These are phyloP conservation scores for Eupithecia centaureata DNA, from an alignment of 2,888 invertebrate species.

Conservation along the genomic window DNA sequence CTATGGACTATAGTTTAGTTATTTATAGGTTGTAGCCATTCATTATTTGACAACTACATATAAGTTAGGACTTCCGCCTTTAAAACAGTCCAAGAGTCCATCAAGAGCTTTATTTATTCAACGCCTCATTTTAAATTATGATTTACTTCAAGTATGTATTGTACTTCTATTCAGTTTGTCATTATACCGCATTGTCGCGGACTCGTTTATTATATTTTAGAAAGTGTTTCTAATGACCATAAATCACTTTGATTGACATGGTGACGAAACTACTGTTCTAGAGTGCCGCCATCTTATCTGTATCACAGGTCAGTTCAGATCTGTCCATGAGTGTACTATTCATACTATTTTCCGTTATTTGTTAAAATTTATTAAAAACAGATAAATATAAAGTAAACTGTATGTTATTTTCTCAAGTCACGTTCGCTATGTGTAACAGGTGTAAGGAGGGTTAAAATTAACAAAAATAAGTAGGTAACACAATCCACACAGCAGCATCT, in stretches of 20 bases:
- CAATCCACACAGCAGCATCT: too few relatives aligned
- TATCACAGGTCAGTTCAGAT: neutral
- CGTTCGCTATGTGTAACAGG: too few relatives aligned
- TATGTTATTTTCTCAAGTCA: too few relatives aligned
- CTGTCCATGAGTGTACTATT: neutral
- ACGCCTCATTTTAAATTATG: conserved; percentile 14
- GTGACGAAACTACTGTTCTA: conserved; percentile 57
- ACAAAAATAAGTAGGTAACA: too few relatives aligned
- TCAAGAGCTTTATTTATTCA: neutral
- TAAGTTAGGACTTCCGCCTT: neutral
- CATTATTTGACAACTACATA: neutral
- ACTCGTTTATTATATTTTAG: conserved; percentile 48
- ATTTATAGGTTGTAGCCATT: neutral
- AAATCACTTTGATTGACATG: conserved; percentile 71
- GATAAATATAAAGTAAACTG: too few relatives aligned
- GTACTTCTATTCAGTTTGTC: conserved; percentile 30
- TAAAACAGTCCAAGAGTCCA: conserved; percentile 1
- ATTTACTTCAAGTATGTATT: conserved; percentile 29
- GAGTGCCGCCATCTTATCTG: neutral
- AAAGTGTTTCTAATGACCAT: conserved; percentile 66
- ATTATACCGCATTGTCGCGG: conserved; percentile 41
- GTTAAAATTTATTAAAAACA: too few relatives aligned
- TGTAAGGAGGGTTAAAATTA: too few relatives aligned
- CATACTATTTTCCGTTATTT: neutral
- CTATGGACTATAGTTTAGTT: too few relatives aligned